phyloP scores from a whole-genome alignment of 1,140 invertebrate species.

The Muscidifurax raptorellus region DNA sequence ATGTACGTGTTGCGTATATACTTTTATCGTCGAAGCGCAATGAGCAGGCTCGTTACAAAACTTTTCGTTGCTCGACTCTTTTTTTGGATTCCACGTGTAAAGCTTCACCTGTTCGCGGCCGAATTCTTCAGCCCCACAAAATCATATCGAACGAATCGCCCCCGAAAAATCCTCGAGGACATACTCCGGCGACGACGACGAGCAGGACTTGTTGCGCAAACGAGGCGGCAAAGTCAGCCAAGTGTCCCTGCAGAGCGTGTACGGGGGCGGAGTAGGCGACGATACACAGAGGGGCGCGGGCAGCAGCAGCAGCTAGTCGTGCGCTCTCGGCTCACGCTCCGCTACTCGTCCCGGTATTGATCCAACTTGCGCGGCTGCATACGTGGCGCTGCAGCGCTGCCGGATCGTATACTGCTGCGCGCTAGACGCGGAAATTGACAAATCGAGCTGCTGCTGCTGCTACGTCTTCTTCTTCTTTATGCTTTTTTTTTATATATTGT shows the following conservation, averaged over 20 bases:
- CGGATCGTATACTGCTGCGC: not conserved
- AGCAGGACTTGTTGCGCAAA: constrained; percentile 32
- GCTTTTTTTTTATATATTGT: not conserved
- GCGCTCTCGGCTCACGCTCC: not conserved
- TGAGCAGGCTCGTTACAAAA: too few species aligned
- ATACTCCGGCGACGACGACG: not conserved
- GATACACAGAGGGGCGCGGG: not conserved
- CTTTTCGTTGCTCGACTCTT: too few species aligned
- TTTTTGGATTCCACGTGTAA: too few species aligned
- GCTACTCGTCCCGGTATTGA: constrained; percentile 18
- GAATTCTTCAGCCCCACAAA: not conserved
- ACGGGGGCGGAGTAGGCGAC: not conserved
- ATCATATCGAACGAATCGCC: not conserved
- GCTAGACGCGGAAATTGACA: constrained; percentile 10
- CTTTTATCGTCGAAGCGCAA: too few species aligned
- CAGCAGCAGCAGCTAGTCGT: not conserved
- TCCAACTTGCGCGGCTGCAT: constrained; percentile 26
- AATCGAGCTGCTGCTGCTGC: not conserved
- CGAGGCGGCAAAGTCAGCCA: not conserved
- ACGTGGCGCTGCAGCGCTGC: constrained; percentile 25
- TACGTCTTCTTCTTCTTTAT: not conserved
- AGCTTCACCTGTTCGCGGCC: too few species aligned
- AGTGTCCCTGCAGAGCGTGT: not conserved
- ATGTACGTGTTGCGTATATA: too few species aligned
- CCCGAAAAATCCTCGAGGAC: not conserved